These are phyloP conservation scores for Berghia stephanieae DNA, from an alignment of 1,140 invertebrate species.

Conservation along the genomic window DNA sequence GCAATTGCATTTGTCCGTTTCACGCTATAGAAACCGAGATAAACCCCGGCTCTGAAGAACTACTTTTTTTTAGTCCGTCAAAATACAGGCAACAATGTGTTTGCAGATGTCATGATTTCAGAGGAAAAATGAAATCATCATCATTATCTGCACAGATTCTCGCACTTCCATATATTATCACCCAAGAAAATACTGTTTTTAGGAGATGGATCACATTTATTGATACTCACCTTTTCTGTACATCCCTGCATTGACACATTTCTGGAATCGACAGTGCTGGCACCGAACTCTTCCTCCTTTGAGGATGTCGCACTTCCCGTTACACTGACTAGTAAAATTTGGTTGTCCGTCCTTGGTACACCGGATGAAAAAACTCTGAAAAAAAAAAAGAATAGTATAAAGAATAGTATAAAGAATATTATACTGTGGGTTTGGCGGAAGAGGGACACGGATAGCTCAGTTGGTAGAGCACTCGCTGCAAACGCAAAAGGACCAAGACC, in stretches of 20 bases:
- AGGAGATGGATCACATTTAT: background rate
- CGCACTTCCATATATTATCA: no score
- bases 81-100: no score
- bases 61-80: no score
- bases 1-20: no score
- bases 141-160: no score
- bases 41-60: no score
- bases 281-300: slow-evolving; percentile 87
- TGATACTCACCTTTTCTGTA: slow-evolving; percentile 91
- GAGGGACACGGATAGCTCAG: no score
- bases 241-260: slow-evolving; percentile 98
- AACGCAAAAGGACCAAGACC: background rate
- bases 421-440: background rate
- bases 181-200: background rate
- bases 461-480: no score
- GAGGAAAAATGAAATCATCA: no score
- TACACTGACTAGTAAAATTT: slow-evolving; percentile 52
- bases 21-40: no score
- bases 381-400: slow-evolving; percentile 21
- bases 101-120: no score
- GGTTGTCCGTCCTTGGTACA: slow-evolving; percentile 56
- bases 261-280: slow-evolving; percentile 98
- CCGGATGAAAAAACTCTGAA: slow-evolving; percentile 63
- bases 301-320: slow-evolving; percentile 55
- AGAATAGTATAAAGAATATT: background rate